Evolutionary conservation across 2,888 invertebrate genomes (phyloP).

Genomic region (Calephelis perditalis): DNA sequence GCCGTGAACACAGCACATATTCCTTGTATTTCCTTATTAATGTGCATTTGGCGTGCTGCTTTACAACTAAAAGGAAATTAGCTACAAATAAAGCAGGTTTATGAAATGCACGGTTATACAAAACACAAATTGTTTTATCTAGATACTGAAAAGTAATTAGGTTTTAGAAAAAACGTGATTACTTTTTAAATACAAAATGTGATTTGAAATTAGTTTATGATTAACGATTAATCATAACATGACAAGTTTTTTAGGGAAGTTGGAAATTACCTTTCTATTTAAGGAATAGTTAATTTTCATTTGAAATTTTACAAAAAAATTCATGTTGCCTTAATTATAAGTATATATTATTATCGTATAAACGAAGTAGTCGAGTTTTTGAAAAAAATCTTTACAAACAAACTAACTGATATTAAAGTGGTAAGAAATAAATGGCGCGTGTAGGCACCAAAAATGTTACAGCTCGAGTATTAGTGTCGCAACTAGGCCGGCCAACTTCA

Average conservation of each 20-base stretch:
- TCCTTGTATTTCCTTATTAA: constrained; percentile 65
- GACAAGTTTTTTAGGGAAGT: constrained; percentile 5
- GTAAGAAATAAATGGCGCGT: no score
- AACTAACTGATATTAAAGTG: no score
- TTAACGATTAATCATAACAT: not conserved
- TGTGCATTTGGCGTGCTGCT: constrained; percentile 64
- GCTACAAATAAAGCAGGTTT: constrained; percentile 49
- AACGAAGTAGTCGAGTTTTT: no score
- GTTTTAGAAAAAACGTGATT: constrained; percentile 8
- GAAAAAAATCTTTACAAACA: no score
- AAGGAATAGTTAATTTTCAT: no score
- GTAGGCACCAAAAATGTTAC: no score
- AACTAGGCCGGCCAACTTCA: no score
- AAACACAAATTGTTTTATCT: constrained; percentile 14
- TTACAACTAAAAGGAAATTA: constrained; percentile 60
- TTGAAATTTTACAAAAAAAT: no score
- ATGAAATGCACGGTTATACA: constrained; percentile 11
- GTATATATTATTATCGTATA: no score
- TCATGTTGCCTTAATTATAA: no score
- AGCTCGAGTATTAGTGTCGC: no score
- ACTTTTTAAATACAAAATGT: constrained; percentile 5
- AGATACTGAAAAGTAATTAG: constrained; percentile 7
- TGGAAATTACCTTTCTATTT: not conserved
- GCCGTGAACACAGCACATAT: constrained; percentile 26
- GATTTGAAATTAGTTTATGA: constrained; percentile 5